A percentile compares a stretch with the other conserved stretches of the same genome.
Conservation (phyloP, 2,113 vertebrate species). For the Copsychus sechellarum region DNA sequence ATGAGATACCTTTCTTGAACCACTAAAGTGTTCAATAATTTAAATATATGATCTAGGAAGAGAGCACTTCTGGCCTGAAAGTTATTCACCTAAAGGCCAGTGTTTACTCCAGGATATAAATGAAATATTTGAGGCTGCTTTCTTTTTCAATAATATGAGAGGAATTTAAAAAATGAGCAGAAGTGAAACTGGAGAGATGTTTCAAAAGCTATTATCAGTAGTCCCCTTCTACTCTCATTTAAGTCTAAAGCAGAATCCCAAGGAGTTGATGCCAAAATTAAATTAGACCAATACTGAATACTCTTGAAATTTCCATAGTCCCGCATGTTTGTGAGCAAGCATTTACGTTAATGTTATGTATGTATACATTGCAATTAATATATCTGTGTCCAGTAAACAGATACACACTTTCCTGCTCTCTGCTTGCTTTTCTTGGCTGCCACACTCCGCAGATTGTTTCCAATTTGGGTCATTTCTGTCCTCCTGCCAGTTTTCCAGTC, state of each 20-base stretch:
- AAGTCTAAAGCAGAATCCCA: background rate
- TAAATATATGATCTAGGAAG: background rate
- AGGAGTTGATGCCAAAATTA: background rate
- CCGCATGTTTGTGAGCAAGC: background rate
- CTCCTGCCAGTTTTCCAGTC: slow-evolving; percentile 67
- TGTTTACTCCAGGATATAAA: background rate
- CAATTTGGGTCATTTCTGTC: slow-evolving; percentile 62
- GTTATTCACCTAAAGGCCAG: background rate
- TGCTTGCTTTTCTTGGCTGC: slow-evolving; percentile 28
- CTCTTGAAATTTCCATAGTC: background rate
- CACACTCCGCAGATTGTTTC: slow-evolving; percentile 46
- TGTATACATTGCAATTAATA: background rate
- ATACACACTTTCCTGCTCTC: background rate
- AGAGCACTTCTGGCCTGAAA: background rate
- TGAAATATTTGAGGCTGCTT: background rate
- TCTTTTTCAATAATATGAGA: background rate
- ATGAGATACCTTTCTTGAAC: background rate
- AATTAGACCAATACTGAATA: background rate
- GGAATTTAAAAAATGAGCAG: background rate
- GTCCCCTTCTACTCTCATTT: background rate
- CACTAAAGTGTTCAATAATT: background rate
- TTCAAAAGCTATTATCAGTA: background rate
- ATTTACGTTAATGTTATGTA: background rate
- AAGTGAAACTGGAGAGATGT: background rate
- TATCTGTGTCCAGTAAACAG: background rate